phyloP scores from a whole-genome alignment of 2,797 vertebrate genomes.

The Tangara arthus region DNA sequence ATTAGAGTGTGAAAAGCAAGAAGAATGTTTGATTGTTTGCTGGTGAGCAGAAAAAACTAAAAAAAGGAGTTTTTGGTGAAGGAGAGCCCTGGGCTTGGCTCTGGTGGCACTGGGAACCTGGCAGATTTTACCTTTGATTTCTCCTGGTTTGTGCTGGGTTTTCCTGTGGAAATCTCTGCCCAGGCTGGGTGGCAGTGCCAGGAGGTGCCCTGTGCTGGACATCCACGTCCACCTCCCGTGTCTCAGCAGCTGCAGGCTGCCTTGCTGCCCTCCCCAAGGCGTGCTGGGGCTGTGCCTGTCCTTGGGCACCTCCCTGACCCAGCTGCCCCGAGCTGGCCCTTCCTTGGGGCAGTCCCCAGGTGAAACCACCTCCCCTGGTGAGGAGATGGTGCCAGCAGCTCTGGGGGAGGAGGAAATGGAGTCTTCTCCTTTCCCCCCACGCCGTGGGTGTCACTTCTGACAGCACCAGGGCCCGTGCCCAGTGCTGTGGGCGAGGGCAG shows the following conservation, averaged over 20 bases:
- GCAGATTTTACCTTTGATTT: not conserved
- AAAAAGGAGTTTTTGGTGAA: not conserved
- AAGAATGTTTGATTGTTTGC: not conserved
- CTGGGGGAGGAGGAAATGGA: not conserved
- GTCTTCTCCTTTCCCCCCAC: not conserved
- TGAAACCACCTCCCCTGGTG: not conserved
- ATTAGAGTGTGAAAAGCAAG: not conserved
- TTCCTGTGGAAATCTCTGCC: not conserved
- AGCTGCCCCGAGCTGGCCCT: not conserved
- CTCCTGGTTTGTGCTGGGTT: not conserved
- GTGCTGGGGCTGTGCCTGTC: not conserved
- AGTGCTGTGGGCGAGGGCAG: fast-evolving
- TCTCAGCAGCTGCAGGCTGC: not conserved
- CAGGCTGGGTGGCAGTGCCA: not conserved
- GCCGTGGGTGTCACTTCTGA: not conserved
- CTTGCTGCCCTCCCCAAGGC: fast-evolving
- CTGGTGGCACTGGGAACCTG: not conserved
- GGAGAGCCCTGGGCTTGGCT: not conserved
- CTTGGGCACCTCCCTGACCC: not conserved
- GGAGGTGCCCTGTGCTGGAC: not conserved
- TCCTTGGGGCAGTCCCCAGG: not conserved
- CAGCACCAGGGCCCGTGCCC: fast-evolving
- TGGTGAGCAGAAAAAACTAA: not conserved
- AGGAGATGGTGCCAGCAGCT: not conserved
- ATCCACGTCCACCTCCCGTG: fast-evolving